Percentiles rank a stretch among this genome's conserved stretches.
phyloP scores from a whole-genome alignment of 2,113 vertebrate species.

The Megalops atlanticus region DNA sequence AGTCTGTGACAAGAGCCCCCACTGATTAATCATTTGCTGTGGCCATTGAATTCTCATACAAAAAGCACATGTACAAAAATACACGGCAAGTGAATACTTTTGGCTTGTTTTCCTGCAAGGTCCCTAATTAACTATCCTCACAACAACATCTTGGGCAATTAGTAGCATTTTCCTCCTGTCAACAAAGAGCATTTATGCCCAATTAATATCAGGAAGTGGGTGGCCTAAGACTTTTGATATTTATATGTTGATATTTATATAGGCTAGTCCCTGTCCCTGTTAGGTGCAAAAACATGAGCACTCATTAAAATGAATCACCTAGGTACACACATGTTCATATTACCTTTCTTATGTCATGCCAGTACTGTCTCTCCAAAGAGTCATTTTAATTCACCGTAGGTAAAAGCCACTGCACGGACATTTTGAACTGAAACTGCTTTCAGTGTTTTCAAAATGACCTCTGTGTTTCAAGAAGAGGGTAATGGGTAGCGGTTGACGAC shows the following conservation, averaged over 20 bases:
- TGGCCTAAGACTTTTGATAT: too few relatives aligned
- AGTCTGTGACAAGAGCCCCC: conserved; percentile 1
- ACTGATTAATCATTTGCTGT: conserved; percentile 28
- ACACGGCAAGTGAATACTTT: conserved; percentile 51
- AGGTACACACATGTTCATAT: too few relatives aligned
- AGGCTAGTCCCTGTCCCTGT: not conserved
- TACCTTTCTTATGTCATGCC: too few relatives aligned
- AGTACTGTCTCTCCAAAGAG: not conserved
- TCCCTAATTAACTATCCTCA: conserved; percentile 59
- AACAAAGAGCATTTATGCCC: conserved; percentile 60
- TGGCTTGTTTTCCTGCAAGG: conserved; percentile 41
- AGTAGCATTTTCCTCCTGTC: conserved; percentile 45
- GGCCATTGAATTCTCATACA: conserved; percentile 36
- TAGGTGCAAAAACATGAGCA: conserved; percentile 10
- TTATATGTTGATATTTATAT: conserved; percentile 28
- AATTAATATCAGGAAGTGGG: conserved; percentile 56
- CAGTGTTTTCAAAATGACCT: not conserved
- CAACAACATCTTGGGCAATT: conserved; percentile 58
- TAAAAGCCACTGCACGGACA: too few relatives aligned
- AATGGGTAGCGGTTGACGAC: not conserved
- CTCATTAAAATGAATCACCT: too few relatives aligned
- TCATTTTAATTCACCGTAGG: not conserved
- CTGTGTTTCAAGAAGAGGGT: not conserved
- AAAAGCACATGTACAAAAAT: conserved; percentile 37
- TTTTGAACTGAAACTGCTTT: not conserved